These are phyloP conservation scores for Leptinotarsa juncta DNA, from an alignment of 2,888 invertebrate genomes.

Conservation along the genomic window DNA sequence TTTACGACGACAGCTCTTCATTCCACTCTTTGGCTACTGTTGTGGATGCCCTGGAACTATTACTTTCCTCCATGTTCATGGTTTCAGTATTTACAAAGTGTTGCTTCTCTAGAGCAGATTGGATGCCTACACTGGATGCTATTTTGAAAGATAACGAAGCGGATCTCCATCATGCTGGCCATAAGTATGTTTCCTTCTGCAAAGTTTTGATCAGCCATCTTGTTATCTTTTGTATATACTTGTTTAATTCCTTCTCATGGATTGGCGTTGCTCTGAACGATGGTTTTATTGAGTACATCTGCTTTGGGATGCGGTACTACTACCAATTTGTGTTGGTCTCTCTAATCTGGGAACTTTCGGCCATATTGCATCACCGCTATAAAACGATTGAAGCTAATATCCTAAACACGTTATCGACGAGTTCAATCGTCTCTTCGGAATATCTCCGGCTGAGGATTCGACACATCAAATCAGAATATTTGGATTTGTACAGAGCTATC, in stretches of 20 bases:
- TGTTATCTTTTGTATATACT: not conserved
- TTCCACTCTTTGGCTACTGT: not conserved
- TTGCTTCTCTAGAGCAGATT: not conserved
- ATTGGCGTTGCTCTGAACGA: not conserved
- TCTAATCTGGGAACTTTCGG: constrained; percentile 4
- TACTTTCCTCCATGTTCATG: not conserved
- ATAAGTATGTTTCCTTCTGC: not conserved
- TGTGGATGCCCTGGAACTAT: not conserved
- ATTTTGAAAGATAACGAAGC: not conserved
- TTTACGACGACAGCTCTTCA: too few relatives aligned
- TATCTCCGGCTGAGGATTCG: not conserved
- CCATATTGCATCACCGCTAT: not conserved
- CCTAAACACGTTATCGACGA: not conserved
- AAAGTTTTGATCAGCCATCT: not conserved
- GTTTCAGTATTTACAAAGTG: not conserved
- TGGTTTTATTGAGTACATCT: not conserved
- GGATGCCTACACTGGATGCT: not conserved
- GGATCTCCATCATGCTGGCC: not conserved
- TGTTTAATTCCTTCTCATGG: not conserved
- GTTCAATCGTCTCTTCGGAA: not conserved
- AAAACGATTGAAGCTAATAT: not conserved
- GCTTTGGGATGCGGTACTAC: not conserved
- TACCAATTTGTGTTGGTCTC: not conserved
- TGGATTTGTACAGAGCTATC: constrained; percentile 9
- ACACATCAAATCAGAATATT: constrained; percentile 10